Percentiles rank a stretch among this genome's conserved stretches.
These are phyloP conservation scores for Theonella swinhoei DNA, from an alignment of 37 sponge, comb jelly and placozoan species.

Conservation along the genomic window DNA sequence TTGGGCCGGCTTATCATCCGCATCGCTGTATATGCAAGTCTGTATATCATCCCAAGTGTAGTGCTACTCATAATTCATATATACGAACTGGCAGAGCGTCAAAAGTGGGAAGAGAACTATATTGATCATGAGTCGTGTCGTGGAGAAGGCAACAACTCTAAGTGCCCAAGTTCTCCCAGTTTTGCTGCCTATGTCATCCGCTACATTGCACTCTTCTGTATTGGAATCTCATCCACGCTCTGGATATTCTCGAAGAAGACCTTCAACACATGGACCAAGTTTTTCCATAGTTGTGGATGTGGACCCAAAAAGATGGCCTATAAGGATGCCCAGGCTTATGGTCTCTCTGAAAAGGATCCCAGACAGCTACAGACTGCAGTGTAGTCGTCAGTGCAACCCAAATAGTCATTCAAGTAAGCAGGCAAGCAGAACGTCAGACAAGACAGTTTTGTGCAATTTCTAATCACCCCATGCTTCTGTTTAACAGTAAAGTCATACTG, in stretches of 20 bases:
- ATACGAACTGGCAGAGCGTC: slow-evolving; percentile 53
- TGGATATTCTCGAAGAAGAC: slow-evolving; percentile 87
- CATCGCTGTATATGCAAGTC: slow-evolving; percentile 77
- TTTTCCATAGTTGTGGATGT: slow-evolving; percentile 52
- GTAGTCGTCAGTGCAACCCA: background rate
- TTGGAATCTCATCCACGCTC: slow-evolving; percentile 66
- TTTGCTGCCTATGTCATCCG: slow-evolving; percentile 65
- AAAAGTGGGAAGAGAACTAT: slow-evolving; percentile 54
- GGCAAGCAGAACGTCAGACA: background rate
- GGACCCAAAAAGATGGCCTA: background rate
- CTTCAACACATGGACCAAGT: slow-evolving; percentile 73
- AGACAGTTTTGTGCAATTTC: background rate
- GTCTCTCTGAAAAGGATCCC: slow-evolving; percentile 1
- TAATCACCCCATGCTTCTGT: background rate
- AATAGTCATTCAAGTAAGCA: background rate
- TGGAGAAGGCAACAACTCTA: background rate
- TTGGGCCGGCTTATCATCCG: slow-evolving; percentile 83
- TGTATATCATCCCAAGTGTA: slow-evolving; percentile 80
- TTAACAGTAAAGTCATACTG: background rate
- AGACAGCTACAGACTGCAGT: slow-evolving; percentile 7
- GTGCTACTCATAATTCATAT: slow-evolving; percentile 64
- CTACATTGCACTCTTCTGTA: slow-evolving; percentile 66
- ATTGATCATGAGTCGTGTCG: background rate
- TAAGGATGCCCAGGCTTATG: background rate
- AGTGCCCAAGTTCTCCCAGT: background rate